Conservation (phyloP, 2,888 invertebrate genomes). For the Tenthredo distinguenda region DNA sequence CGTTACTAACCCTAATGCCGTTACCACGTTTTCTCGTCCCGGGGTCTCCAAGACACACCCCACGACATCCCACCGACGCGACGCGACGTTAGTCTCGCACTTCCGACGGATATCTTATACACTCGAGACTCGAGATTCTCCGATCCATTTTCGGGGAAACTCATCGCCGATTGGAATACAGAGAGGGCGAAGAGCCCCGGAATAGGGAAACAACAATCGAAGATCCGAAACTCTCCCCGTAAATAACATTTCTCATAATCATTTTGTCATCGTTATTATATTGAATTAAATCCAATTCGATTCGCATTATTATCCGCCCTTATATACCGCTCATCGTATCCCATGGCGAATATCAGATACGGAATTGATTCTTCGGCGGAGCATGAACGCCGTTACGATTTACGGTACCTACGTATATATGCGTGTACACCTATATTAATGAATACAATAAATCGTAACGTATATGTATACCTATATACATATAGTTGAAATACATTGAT, state of each 20-base stretch:
- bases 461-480: neutral
- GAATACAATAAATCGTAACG: neutral
- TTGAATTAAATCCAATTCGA: neutral
- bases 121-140: slow-evolving; percentile 3
- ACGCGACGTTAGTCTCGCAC: slow-evolving; percentile 4
- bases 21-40: slow-evolving; percentile 59
- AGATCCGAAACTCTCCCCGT: neutral
- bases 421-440: neutral
- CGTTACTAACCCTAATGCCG: slow-evolving; percentile 69
- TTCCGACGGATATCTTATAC: slow-evolving; percentile 23
- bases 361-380: neutral
- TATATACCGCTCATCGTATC: neutral
- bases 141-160: neutral
- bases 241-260: neutral
- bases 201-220: slow-evolving; percentile 13
- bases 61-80: neutral
- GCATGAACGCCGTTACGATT: neutral
- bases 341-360: neutral
- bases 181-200: neutral
- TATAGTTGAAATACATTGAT: too few species aligned
- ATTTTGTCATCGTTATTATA: neutral
- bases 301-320: neutral
- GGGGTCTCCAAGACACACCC: neutral
- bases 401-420: neutral
- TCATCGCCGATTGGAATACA: neutral